Evolutionary conservation across 2,113 vertebrate species (phyloP), one percentile per base, ranked within the genome.

Genomic region (Mirounga angustirostris): DNA sequence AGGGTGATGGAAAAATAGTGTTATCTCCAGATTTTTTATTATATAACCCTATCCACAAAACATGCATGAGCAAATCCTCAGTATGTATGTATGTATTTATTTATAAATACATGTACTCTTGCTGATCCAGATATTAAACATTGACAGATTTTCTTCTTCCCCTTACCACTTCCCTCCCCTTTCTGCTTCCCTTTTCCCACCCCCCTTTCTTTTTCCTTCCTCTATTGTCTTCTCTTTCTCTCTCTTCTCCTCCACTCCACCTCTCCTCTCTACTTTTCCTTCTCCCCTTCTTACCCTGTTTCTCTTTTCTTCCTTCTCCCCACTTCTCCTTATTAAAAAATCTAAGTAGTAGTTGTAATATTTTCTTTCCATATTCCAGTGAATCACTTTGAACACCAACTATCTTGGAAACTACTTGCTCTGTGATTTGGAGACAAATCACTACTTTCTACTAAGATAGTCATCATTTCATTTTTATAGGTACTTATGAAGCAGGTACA

Each of bases 391-490:
- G 12, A 22, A 40, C 9, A 92, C 43, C 61, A 56, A 36, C 56
- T 94, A 26, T 22, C 13, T 54, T 80, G 43, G 28, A 67, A 36
- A 79, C 36, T 76, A 19, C 13, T 91, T 95, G 18, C 36, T 50
- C 71, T 80, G 13, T 89, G 30, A 11, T 74, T 93, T 85, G 36
- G 26, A 95, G 26, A 83, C 40, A 63, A 46, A 92, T 88, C 59
- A 89, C 36, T 95, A 28, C 88, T 89, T 71, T 88, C 71, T 84
- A 43, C 63, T 73, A 63, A 89, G 52, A 74, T 92, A 73, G 26
- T 87, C 15, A 59, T 74, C 56, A 83, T 18, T 92, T 94, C 12
- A 89, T 73, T 92, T 94, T 87, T 87, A 83, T 95, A 28, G 30
- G 3, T 69, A 21, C 54, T 82, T 92, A 43, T 16, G 56, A 52